A percentile compares a stretch with the other conserved stretches of the same genome.
Conservation (phyloP, 2,888 invertebrate genomes). For the Acrocyrtus sp. region DNA sequence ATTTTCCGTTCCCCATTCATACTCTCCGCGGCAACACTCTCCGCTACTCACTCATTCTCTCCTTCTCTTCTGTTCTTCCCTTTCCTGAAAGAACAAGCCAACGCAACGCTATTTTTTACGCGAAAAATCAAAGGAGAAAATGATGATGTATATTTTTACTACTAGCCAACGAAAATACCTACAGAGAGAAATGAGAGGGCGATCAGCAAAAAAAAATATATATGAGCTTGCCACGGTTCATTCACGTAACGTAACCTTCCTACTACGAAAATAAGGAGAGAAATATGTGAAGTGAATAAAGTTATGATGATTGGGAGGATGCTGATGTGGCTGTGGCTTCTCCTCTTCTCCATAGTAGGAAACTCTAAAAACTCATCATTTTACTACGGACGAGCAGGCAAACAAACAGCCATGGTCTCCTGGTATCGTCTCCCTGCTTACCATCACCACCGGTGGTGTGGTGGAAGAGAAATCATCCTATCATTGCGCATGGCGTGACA, state of each 20-base stretch:
- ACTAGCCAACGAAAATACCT: constrained; percentile 24
- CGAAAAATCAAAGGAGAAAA: background rate
- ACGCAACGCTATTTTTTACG: too few species aligned
- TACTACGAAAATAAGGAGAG: constrained; percentile 9
- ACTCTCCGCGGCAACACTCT: background rate
- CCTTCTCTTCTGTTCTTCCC: background rate
- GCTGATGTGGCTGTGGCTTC: constrained; percentile 20
- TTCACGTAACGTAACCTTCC: constrained; percentile 35
- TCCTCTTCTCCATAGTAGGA: too few species aligned
- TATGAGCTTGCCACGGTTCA: constrained; percentile 28
- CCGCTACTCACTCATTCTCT: constrained; percentile 22
- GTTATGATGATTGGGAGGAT: constrained; percentile 26
- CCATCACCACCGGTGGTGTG: constrained; percentile 29
- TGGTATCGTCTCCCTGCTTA: too few species aligned
- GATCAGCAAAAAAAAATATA: constrained; percentile 22
- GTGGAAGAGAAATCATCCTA: too few species aligned
- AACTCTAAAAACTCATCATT: background rate
- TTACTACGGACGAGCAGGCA: constrained; percentile 21
- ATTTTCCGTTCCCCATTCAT: background rate
- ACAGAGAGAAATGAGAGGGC: constrained; percentile 14
- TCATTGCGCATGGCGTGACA: constrained; percentile 29
- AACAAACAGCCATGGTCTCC: background rate
- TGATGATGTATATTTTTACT: background rate
- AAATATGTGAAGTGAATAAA: constrained; percentile 3
- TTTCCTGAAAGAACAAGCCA: too few species aligned